A percentile compares a stretch with the other conserved stretches of the same genome.
Conservation (phyloP, 2,113 vertebrate genomes). For the Cyprinodon brontotheroides region DNA sequence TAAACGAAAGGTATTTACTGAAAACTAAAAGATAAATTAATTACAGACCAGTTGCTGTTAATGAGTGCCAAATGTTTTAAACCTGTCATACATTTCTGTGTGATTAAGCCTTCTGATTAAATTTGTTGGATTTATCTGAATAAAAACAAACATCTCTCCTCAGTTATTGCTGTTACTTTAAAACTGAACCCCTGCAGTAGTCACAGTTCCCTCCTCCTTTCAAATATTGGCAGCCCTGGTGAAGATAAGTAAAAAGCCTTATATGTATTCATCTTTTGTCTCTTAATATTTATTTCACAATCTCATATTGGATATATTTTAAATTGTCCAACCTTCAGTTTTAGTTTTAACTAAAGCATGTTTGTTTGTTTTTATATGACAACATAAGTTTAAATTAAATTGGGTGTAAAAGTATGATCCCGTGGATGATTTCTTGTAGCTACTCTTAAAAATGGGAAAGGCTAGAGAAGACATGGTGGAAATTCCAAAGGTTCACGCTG, state of each 20-base stretch:
- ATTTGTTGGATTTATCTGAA: slow-evolving; percentile 49
- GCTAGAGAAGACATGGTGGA: background rate
- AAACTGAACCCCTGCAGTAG: background rate
- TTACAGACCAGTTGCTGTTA: slow-evolving; percentile 20
- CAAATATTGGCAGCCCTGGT: background rate
- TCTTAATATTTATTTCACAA: background rate
- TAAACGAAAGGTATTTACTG: slow-evolving; percentile 35
- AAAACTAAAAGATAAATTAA: slow-evolving; percentile 38
- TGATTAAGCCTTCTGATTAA: slow-evolving; percentile 11
- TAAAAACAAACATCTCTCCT: background rate
- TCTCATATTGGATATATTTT: background rate
- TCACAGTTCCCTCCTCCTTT: background rate
- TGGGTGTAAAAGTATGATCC: background rate
- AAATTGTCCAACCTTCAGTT: background rate
- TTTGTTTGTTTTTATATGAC: too few species aligned
- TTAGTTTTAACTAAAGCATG: background rate
- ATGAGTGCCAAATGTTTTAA: slow-evolving; percentile 30
- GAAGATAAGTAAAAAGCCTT: background rate
- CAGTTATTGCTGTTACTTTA: background rate
- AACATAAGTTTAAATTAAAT: background rate
- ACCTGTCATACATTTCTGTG: slow-evolving; percentile 11
- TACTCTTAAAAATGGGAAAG: background rate
- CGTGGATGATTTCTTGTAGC: background rate
- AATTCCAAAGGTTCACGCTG: background rate
- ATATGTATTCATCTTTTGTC: background rate